Evolutionary conservation across 2,888 invertebrate genomes (phyloP), one percentile per base, ranked within the genome.

Genomic region (Omphaloscelis lunosa): DNA sequence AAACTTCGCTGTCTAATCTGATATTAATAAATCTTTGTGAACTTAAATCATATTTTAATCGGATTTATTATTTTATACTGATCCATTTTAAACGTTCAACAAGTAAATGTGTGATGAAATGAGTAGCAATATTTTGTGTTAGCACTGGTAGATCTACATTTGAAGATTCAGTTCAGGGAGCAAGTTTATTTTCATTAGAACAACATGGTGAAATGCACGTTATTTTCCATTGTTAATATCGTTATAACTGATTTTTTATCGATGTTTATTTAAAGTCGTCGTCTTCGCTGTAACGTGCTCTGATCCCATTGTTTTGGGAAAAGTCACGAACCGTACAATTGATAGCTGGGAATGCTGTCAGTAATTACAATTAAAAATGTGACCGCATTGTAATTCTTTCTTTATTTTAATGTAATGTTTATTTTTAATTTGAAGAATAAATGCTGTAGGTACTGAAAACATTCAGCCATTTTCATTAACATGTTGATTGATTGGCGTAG

Each of bases 291-390:
- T 89, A 91, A 93, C 93, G 89, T 87, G 77, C 78, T 80, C 48
- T 94, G 93, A 96, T 93, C 94, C 96, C 86, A 90, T 92, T 96
- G 96, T 96, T 96, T 96, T 96, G 92, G 90, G 83, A 91, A 93
- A 95, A 96, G 96, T 96, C 96, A 96, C 96, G 96, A 90, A 90
- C 93, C 48, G 80, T 85, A 84, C 93, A 90, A 94, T 93, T 94
- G 94, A 94, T 93, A 88, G 93, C 90, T 83, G 81, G 79, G 86
- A 89, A 91, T 91, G 89, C 81, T 88, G 87, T 91, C 89, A 86
- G 90, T 91, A 91, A 93, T 93, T 94, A 92, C 92, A 93, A 93
- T 93, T 93, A 90, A 90, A 92, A 93, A 91, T 89, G 88, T 84
- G 89, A 89, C 88, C 86, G 80, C 84, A 89, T 86, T 88, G 88